Base-by-base conservation (phyloP, 2,888 invertebrate species). In the Coelinius sp. region DNA sequence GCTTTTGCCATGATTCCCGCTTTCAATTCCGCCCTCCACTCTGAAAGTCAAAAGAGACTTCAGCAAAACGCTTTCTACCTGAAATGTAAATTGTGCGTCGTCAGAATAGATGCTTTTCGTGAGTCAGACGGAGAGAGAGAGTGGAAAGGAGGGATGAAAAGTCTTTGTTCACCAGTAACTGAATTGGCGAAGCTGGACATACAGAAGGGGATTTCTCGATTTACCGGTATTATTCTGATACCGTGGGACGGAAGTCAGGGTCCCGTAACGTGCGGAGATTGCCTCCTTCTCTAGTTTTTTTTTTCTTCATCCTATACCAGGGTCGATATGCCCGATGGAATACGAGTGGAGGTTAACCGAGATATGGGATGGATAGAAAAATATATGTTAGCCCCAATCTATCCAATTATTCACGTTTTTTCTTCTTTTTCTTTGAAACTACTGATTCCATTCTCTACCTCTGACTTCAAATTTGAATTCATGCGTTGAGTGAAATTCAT, bases 221-320 rank as follows among this genome's bases (percentile, higher is more conserved):
- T 83, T 81, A 80, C 79, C 78, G 80, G 81, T 79, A 82, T 83
- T 82, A 83, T 83, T 82, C 76, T 70, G 79, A 83, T 83, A 81
- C 76, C 78, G 70, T 68, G 67, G 74, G 31, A 22, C 64, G 27
- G 31, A 41, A 65, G 31, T 66, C 69, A 56, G 62, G 63, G 70
- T 70, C 71, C 65, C 73, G 77, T 78, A 79, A 80, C 77, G 73
- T 70, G 68, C 72, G 72, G 70, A 79, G 80, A 78, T 80, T 78
- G 77, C 76, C 74, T 73, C 71, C 46, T 70, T 76, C 76, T 14
- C 20, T 67, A 38, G 31, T 63, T 38, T 59, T 59, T 35, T 35
- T 14, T 31, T 10, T 14, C n/a, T 59, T 31, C 17, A n/a, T 14
- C 6, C 5, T n/a, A 6, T 53, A 17, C 6, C 44, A 12, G 41